phyloP scores from a whole-genome alignment of 1,140 invertebrate species.

The Samia ricini region DNA sequence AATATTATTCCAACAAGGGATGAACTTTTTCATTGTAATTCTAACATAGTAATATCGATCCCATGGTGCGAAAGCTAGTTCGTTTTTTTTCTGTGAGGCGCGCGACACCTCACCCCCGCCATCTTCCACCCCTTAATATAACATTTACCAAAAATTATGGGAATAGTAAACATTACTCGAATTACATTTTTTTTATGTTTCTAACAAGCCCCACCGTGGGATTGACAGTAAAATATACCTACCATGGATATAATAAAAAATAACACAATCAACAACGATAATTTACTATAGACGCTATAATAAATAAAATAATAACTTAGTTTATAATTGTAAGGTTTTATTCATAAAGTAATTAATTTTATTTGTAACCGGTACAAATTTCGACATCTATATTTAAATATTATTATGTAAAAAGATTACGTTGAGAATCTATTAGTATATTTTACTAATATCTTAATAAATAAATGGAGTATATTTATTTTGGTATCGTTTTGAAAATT shows the following conservation, averaged over 20 bases:
- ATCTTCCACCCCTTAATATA: conserved; percentile 10
- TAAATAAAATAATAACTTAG: too few relatives aligned
- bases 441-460: too few relatives aligned
- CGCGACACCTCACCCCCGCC: conserved; percentile 13
- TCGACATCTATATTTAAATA: too few relatives aligned
- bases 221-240: conserved; percentile 7
- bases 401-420: too few relatives aligned
- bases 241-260: background rate
- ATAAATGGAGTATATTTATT: too few relatives aligned
- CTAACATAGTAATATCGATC: background rate
- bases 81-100: background rate
- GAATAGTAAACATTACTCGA: conserved; percentile 67
- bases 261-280: background rate
- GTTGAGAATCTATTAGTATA: too few relatives aligned
- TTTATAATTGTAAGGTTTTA: too few relatives aligned
- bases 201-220: conserved; percentile 40
- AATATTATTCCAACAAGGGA: too few relatives aligned
- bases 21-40: background rate
- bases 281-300: too few relatives aligned
- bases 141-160: conserved; percentile 67
- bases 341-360: too few relatives aligned
- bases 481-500: too few relatives aligned
- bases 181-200: conserved; percentile 52
- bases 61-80: background rate
- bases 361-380: too few relatives aligned